Evolutionary conservation across 2,888 invertebrate species (phyloP), one percentile per base, ranked within the genome.

Genomic region (Acanthosepion esculentum): DNA sequence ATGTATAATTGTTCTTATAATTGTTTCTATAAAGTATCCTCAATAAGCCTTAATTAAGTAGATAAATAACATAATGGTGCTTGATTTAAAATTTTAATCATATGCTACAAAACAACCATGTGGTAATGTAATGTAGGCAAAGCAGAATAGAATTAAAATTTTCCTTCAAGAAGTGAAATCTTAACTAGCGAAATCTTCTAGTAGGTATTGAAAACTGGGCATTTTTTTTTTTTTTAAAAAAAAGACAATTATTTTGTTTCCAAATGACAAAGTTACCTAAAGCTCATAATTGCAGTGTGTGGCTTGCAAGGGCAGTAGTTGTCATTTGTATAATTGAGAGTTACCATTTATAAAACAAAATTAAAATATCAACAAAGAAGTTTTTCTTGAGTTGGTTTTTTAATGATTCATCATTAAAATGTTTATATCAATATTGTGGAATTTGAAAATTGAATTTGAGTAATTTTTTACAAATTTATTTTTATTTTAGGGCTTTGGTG

Each of bases 401-500:
- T 0, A 55, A 18, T 55, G 55, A 55, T 55, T 55, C 55, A 55
- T 55, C 20, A 2, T 55, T 55, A 55, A 55, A 55, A 55, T 55
- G 55, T 55, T 15, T 55, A 55, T 0, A 55, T 55, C 55, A 55
- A 55, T 18, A 18, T 55, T 18, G 20, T 15, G 20, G 55, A 55
- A 92, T 41, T 26, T 48, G 48, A 92, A 50, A 93, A 29, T 6
- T 93, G 6, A 29, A 93, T 50, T n/a, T 7, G 6, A 50, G 53
- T 50, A 26, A 12, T 50, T 26, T 93, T 33, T 78, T 93, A 92
- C 23, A 7, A 4, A 20, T 59, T 59, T 59, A 20, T 59, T 59
- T 18, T 91, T 15, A 48, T 96, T 97, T 55, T 96, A 98, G 98
- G 99, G 99, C 20, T 99, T 99, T 97, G 98, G 98, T 95, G 99